These are phyloP conservation scores for Paguma larvata DNA, from an alignment of 2,797 vertebrate species.

Conservation along the genomic window DNA sequence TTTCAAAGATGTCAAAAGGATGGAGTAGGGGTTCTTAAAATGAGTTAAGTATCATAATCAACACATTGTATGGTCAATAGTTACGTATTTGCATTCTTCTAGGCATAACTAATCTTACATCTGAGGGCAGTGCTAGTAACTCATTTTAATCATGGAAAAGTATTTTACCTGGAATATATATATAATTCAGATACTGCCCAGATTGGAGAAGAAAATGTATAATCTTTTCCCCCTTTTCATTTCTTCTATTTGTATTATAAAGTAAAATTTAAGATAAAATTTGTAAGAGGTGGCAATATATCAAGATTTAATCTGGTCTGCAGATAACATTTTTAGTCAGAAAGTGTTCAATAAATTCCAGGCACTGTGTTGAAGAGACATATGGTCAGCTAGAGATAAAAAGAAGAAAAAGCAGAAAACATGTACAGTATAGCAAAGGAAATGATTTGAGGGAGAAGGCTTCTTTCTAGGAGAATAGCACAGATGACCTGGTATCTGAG, in stretches of 20 bases:
- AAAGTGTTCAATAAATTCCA: constrained; percentile 12
- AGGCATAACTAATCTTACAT: not conserved
- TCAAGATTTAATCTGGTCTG: constrained; percentile 39
- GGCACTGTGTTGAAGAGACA: not conserved
- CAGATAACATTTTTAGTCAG: constrained; percentile 31
- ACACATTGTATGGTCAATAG: not conserved
- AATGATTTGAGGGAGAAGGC: not conserved
- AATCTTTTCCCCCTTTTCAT: not conserved
- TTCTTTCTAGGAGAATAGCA: not conserved
- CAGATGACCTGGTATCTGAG: not conserved
- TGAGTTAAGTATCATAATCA: not conserved
- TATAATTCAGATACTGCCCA: not conserved
- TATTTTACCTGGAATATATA: constrained; percentile 32
- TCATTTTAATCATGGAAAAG: constrained; percentile 38
- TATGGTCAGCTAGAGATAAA: not conserved
- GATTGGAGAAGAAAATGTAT: constrained; percentile 16
- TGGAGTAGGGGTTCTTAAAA: not conserved
- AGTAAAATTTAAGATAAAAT: not conserved
- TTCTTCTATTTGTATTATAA: constrained; percentile 42
- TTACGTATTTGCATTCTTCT: constrained; percentile 30
- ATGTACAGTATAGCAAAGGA: not conserved
- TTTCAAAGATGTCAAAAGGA: constrained; percentile 46
- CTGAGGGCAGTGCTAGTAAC: not conserved
- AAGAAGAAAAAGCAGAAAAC: not conserved
- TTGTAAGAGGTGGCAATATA: not conserved